phyloP scores from a whole-genome alignment of 2,113 vertebrate genomes.

The Pipa parva region DNA sequence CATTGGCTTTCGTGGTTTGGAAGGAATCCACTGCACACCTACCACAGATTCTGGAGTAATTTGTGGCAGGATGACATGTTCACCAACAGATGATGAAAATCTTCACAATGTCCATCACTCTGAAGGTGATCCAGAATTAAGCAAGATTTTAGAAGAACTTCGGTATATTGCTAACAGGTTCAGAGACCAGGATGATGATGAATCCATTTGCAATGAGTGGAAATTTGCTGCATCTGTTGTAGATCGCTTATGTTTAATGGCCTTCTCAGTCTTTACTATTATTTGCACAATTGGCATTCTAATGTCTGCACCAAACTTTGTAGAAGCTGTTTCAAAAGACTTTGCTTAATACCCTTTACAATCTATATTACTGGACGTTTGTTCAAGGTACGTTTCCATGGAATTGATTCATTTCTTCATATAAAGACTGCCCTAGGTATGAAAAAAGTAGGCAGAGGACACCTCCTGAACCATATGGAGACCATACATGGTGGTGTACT shows the following conservation, averaged over 20 bases:
- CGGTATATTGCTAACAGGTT: constrained; percentile 86
- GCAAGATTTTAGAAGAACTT: constrained; percentile 87
- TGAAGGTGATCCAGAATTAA: constrained; percentile 71
- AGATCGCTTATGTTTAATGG: constrained; percentile 91
- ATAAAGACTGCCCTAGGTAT: not conserved
- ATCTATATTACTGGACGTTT: not conserved
- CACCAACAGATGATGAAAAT: constrained; percentile 72
- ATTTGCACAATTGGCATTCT: constrained; percentile 92
- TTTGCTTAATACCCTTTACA: constrained; percentile 60
- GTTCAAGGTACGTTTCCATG: constrained; percentile 14
- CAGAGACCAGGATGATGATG: constrained; percentile 79
- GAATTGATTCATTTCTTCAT: constrained; percentile 30
- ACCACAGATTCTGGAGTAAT: constrained; percentile 78
- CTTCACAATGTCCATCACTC: constrained; percentile 63
- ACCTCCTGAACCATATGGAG: not conserved
- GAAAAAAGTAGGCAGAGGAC: not conserved
- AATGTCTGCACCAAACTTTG: constrained; percentile 92
- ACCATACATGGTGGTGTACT: not conserved
- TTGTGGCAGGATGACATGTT: constrained; percentile 73
- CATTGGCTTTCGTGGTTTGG: constrained; percentile 76
- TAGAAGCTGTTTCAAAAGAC: constrained; percentile 90
- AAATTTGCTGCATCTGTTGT: constrained; percentile 92
- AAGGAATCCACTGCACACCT: constrained; percentile 71
- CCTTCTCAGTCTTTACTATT: constrained; percentile 86
- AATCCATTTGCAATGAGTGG: constrained; percentile 82